Base-by-base conservation (phyloP, 1,140 invertebrate species). In the Chironomus striatipennis region DNA sequence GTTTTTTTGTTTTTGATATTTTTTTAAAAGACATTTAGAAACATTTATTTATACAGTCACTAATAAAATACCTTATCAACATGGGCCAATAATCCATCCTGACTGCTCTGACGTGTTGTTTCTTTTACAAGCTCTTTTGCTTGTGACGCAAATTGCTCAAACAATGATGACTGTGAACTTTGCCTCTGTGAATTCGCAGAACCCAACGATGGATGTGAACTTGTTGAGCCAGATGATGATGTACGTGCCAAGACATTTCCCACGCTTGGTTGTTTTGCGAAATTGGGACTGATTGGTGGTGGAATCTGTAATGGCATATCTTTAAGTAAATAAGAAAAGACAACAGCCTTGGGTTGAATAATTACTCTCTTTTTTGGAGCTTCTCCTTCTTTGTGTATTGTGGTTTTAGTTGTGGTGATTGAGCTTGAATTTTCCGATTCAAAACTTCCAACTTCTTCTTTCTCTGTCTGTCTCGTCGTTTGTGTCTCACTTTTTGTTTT, bases 81-180 rank as follows among this genome's bases (percentile, higher is more conserved):
- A 75, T 95, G 93, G 10, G 93, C 92, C n/a, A 96, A 82, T 1
- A 96, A 77, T 17, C 93, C 93, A 79, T 96, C 93, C 81, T 96
- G 93, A 78, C 93, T 94, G 78, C 91, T 92, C 81, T 96, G 93
- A 7, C 93, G 86, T 0, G 92, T 94, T 0, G 92, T 93, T 79
- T 95, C 93, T 67, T 89, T 85, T 3, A 95, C 91, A 73, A 95
- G 80, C 78, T 94, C 93, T 80, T 95, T 95, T 1, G 93, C 93
- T 77, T 95, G 93, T 0, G 87, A 88, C 1, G 93, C 90, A 77
- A 96, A 90, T 77, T 94, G 91, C 81, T 95, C 94, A 74, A 96
- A 88, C 0, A 95, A 79, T 0, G 93, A 94, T 7, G 89, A 88
- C 80, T 94, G 92, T 1, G 91, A 93, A 1, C 89, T 87, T 79